Conservation (phyloP, 2,888 invertebrate species). For the Oegoconia quadripuncta region DNA sequence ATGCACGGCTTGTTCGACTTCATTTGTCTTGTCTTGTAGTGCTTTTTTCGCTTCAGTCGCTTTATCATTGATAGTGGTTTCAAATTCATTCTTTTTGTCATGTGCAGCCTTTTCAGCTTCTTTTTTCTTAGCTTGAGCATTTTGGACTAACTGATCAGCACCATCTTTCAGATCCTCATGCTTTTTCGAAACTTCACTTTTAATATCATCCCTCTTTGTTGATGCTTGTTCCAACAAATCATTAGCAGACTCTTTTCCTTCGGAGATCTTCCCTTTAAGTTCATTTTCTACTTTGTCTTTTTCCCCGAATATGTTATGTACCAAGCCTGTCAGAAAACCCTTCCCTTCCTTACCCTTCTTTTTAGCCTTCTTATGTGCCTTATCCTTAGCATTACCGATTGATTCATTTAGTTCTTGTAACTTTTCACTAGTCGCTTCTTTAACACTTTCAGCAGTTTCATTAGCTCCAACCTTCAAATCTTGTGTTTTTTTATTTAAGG, state of each 20-base stretch:
- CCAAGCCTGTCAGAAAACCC: constrained; percentile 64
- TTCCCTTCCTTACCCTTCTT: constrained; percentile 70
- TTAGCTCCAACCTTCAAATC: constrained; percentile 45
- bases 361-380: constrained; percentile 55
- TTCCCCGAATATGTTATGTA: constrained; percentile 67
- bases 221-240: constrained; percentile 50
- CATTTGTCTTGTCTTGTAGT: constrained; percentile 20
- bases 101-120: constrained; percentile 19
- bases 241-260: constrained; percentile 58
- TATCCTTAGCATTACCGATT: constrained; percentile 48
- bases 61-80: constrained; percentile 31
- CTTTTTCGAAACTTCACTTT: constrained; percentile 42
- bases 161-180: constrained; percentile 42
- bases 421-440: constrained; percentile 46
- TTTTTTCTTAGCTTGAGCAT: constrained; percentile 16
- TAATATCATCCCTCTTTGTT: constrained; percentile 51
- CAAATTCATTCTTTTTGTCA: constrained; percentile 17
- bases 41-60: constrained; percentile 24
- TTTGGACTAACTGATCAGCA: constrained; percentile 30
- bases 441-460: constrained; percentile 41
- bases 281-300: constrained; percentile 67
- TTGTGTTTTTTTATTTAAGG: constrained; percentile 41
- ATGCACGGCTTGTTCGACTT: constrained; percentile 19
- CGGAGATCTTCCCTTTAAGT: constrained; percentile 54
- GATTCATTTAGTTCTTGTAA: constrained; percentile 48